Base-by-base conservation (phyloP, 2,888 invertebrate genomes). In the Atherix ibis region DNA sequence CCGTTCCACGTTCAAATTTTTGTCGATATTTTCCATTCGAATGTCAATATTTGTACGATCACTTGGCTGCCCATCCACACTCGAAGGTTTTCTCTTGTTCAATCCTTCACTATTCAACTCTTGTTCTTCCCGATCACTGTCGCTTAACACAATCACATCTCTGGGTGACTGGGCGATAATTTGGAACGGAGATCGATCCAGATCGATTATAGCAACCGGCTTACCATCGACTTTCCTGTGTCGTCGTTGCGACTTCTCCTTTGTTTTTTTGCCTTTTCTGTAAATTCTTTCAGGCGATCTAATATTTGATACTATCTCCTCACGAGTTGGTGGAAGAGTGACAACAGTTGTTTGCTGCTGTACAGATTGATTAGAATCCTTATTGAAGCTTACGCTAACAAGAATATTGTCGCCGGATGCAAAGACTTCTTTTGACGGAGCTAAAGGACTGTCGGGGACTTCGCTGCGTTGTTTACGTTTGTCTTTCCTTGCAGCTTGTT, bases 381-480 rank as follows among this genome's bases (percentile, higher is more conserved):
- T 82, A 54, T 81, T 79, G 60, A 89, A 91, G 58, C 85, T 88
- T 13, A 91, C 85, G 61, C 87, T 88, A 9, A 91, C 88, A 42
- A 91, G 70, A 49, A 91, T 89, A 55, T 88, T 89, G 59, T 89
- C 85, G 3, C 89, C 89, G 9, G 88, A 87, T 1, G 89, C 85
- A 55, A 87, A 89, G 3, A 91, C 85, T 62, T 88, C 88, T 56
- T 89, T 89, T 3, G 81, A 80, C 1, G 83, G 81, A 33, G 67
- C 70, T 28, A 58, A 49, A 46, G 50, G 40, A 35, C 47, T 40
- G 49, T 53, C 34, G 44, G 49, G 27, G 49, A 51, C 37, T 54
- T 54, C 39, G 54, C 44, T 48, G 43, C 32, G 28, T 51, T 24
- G 43, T 31, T 39, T 51, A 47, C 48, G 46, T 62, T 66, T 43